Evolutionary conservation across 2,113 vertebrate species (phyloP).

Genomic region (Narcine bancroftii): DNA sequence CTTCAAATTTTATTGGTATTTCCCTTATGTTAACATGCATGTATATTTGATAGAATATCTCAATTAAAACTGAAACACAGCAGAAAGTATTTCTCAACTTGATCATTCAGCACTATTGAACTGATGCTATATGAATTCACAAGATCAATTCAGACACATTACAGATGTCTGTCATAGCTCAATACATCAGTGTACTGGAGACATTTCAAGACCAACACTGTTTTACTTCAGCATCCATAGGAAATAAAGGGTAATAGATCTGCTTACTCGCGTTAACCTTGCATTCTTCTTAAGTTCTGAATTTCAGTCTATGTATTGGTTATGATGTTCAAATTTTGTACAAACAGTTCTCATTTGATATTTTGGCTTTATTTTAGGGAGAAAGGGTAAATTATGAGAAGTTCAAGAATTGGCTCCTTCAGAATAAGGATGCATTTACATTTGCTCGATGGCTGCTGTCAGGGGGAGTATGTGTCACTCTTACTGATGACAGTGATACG

Average conservation of each 20-base stretch:
- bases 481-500: conserved; percentile 95
- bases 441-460: conserved; percentile 94
- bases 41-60: background rate
- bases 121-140: background rate
- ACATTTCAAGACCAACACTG: no score
- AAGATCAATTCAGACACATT: conserved; percentile 10
- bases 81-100: background rate
- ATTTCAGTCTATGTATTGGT: background rate
- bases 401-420: conserved; percentile 87
- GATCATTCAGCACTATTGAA: background rate
- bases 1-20: conserved; percentile 10
- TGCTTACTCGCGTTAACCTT: background rate
- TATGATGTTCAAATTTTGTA: background rate
- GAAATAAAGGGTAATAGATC: no score
- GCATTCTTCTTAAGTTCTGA: background rate
- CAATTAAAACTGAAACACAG: background rate
- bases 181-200: no score
- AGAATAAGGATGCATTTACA: conserved; percentile 94
- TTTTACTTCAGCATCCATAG: no score
- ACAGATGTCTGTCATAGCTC: background rate
- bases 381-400: conserved; percentile 97
- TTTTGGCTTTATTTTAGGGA: conserved; percentile 59
- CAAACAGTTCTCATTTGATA: background rate
- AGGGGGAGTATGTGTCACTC: conserved; percentile 87
- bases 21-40: background rate